Base-by-base conservation (phyloP, 2,797 vertebrate genomes). In the Halcyon leucocephala region DNA sequence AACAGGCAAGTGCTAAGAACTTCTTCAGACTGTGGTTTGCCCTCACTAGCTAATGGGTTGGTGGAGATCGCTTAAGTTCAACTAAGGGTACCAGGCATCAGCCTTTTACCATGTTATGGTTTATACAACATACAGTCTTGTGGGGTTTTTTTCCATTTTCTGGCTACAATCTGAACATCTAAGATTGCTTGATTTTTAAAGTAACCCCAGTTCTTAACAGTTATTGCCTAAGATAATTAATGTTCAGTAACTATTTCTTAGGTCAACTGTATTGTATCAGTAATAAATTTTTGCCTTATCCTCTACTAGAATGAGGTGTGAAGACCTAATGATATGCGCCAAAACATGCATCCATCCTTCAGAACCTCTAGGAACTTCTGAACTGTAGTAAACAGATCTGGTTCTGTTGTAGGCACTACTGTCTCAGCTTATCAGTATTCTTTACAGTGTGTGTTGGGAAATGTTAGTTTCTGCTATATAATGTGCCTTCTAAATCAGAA, bases 141-240 rank as follows among this genome's bases (percentile, higher is more conserved):
- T 39, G 19, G 11, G 1, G 3, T 44, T 28, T 4, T 13, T 52
- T 46, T 57, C 31, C 4, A 7, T 33, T 62, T 46, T 37, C 84
- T 89, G 65, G 85, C 94, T 85, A 29, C 51, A 39, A n/a, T 97
- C 91, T 97, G 82, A 80, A 60, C 46, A 51, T 51, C 66, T 85
- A 61, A 95, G 73, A 79, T 52, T 51, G 87, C 55, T 96, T 4
- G 18, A 85, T 93, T 97, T 44, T 98, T 92, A 90, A 97, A 94
- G 93, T 64, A 92, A 94, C 74, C 48, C 28, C 1, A 22, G 9
- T 95, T 98, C 96, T 97, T 96, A 95, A 91, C 89, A 82, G 46
- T 83, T 73, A 37, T 31, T 92, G 66, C 48, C 73, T 49, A 70
- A 96, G 62, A 52, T 74, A 77, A 66, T 79, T 96, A 69, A 70